Evolutionary conservation across 2,113 vertebrate genomes (phyloP).

Genomic region (Lepidothrix coronata): DNA sequence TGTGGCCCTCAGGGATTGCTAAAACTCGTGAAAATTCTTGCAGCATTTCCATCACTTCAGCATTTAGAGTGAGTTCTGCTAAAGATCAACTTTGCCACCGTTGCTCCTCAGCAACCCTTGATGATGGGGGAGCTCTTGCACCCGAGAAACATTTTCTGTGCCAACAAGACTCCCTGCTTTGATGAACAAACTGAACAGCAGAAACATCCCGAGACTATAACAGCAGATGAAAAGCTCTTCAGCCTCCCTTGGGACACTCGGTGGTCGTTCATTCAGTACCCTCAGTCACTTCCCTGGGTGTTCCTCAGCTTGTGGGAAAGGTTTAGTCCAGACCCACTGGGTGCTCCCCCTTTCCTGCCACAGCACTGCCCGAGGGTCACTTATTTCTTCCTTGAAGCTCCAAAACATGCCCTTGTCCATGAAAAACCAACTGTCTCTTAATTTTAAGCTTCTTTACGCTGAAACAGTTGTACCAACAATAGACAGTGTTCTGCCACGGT

Average conservation of each 20-base stretch:
- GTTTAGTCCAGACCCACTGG: not conserved
- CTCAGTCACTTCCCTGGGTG: not conserved
- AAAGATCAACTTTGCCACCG: not conserved
- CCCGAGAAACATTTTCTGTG: not conserved
- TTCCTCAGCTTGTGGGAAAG: not conserved
- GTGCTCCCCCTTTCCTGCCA: not conserved
- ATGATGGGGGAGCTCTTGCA: not conserved
- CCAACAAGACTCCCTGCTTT: not conserved
- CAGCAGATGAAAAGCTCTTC: not conserved
- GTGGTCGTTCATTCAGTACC: not conserved
- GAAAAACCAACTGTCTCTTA: not conserved
- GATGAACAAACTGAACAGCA: not conserved
- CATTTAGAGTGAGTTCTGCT: conserved; percentile 82
- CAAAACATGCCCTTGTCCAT: not conserved
- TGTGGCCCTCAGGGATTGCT: conserved; percentile 77
- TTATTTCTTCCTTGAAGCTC: not conserved
- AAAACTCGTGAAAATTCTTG: conserved; percentile 79
- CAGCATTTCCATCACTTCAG: conserved; percentile 81
- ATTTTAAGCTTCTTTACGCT: not conserved
- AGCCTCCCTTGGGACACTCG: not conserved
- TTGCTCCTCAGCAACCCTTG: not conserved
- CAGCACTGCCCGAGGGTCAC: not conserved
- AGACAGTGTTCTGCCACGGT: not conserved
- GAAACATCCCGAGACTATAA: not conserved
- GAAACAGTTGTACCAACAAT: not conserved